These are phyloP conservation scores for Linnaemya tessellans DNA, from an alignment of 2,888 invertebrate species.

Conservation along the genomic window DNA sequence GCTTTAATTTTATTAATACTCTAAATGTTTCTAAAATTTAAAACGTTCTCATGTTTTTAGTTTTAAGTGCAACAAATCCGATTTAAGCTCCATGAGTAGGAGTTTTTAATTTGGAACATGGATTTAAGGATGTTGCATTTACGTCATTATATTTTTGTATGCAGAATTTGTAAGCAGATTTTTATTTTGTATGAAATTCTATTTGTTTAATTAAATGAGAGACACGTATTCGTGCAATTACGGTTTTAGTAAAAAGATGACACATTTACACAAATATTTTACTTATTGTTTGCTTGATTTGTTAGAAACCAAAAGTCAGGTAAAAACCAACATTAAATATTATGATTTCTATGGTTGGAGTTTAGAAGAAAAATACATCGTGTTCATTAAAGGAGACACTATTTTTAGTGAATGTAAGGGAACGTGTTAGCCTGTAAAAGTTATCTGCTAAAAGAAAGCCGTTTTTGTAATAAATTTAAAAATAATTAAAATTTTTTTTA, in stretches of 20 bases:
- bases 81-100: constrained; percentile 11
- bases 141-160: not conserved
- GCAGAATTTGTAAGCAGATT: not conserved
- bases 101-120: constrained; percentile 2
- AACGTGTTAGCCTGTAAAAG: too few relatives aligned
- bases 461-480: too few relatives aligned
- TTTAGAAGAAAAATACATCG: too few relatives aligned
- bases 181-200: not conserved
- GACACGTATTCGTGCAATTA: not conserved
- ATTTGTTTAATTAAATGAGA: constrained; percentile 22
- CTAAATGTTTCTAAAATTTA: too few relatives aligned
- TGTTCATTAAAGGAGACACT: too few relatives aligned
- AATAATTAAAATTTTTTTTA: too few relatives aligned
- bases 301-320: too few relatives aligned
- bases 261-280: not conserved
- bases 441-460: too few relatives aligned
- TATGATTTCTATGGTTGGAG: too few relatives aligned
- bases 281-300: not conserved
- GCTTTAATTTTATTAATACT: constrained; percentile 4
- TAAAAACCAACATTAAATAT: too few relatives aligned
- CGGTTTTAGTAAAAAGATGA: not conserved
- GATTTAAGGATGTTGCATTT: not conserved
- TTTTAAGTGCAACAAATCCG: constrained; percentile 13
- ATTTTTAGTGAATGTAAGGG: too few relatives aligned
- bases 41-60: too few relatives aligned